Base-by-base conservation (phyloP, 2,113 vertebrate species). In the Lepus americanus region DNA sequence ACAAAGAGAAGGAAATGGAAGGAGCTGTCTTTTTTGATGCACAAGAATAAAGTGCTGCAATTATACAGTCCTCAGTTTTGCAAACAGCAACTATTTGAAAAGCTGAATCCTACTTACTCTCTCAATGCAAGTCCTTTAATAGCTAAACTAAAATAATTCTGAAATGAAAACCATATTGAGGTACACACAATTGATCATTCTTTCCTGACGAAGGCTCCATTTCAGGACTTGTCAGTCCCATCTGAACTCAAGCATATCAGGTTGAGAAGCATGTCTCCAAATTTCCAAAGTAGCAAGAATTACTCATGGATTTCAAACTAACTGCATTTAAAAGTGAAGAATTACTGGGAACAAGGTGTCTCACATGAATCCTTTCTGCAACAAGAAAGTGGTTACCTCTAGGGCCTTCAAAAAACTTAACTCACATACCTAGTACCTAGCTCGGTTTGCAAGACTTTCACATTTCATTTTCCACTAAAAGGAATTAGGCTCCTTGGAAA, bases 21-120 rank as follows among this genome's bases (percentile, higher is more conserved):
- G 87, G 27, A 95, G 61, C 80, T 70, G n/a, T 67, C 89, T 79
- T 93, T 96, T 93, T 80, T 89, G 61, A 93, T 61, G 92, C 92
- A 80, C 23, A 49, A 79, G 66, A 77, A 87, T 81, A 69, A 89
- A 94, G 22, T 70, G 25, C 63, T 84, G 39, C 61, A 87, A 87
- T 93, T 80, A 94, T 11, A 93, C 13, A 84, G 70, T 20, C 51
- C 77, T 72, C 80, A 33, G 14, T 77, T 80, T 87, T 73, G 63
- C 22, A 67, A 93, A 91, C 17, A 79, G 94, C 36, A 88, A 90
- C 55, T 74, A 39, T 84, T 53, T 72, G 14, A 89, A 97, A 79
- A 84, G 87, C 70, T 81, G 90, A 70, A 87, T 93, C 93, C 55
- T 61, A 94, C 72, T 94, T 19, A 85, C 53, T 86, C 64, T 81